Percentiles rank a stretch among this genome's conserved stretches.
Evolutionary conservation across 2,113 vertebrate species (phyloP).

Genomic region (Brachyhypopomus occidentalis): DNA sequence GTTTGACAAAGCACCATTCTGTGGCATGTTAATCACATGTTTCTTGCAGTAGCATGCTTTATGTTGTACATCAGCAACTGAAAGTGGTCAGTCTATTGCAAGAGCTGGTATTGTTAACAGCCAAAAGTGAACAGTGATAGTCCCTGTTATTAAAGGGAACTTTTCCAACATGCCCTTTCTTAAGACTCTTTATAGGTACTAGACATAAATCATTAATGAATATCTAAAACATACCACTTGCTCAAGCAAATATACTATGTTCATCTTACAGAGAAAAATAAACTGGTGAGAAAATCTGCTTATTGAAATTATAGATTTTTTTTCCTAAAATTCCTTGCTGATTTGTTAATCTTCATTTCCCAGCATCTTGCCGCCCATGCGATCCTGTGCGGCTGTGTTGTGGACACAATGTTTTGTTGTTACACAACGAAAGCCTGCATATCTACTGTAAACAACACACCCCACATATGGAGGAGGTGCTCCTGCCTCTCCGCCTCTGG

Average conservation of each 20-base stretch:
- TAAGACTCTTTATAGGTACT: neutral
- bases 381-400: no score
- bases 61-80: neutral
- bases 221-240: neutral
- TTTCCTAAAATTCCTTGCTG: no score
- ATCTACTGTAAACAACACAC: neutral
- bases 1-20: constrained; percentile 6
- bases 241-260: neutral
- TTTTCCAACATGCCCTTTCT: neutral
- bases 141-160: neutral
- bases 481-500: no score
- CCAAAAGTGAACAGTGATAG: neutral
- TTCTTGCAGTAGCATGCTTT: neutral
- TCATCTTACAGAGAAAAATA: neutral
- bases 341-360: no score
- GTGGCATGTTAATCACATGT: neutral
- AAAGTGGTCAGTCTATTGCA: neutral
- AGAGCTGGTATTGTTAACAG: neutral
- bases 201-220: neutral
- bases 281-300: neutral
- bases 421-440: no score
- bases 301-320: neutral
- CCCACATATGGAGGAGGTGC: no score
- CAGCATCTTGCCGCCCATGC: no score
- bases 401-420: no score